Evolutionary conservation across 2,888 invertebrate genomes (phyloP).

Genomic region (Eustalomyia histrio): DNA sequence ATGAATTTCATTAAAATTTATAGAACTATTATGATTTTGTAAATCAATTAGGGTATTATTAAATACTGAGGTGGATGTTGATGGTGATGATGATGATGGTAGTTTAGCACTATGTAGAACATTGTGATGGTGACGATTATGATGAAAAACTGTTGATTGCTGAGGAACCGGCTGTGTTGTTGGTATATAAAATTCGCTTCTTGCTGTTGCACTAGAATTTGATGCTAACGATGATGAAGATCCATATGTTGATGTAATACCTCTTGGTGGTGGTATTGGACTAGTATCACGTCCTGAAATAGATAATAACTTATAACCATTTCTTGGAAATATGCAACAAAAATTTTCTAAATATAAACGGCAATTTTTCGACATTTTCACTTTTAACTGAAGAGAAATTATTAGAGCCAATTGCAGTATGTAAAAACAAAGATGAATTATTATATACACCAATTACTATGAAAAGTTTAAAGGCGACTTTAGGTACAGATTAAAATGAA

Average conservation of each 20-base stretch:
- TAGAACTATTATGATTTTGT: conserved; percentile 60
- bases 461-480: conserved; percentile 37
- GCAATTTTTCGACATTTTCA: conserved; percentile 49
- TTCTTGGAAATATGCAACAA: conserved; percentile 66
- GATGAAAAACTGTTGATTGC: conserved; percentile 32
- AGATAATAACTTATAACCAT: conserved; percentile 67
- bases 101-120: conserved; percentile 58
- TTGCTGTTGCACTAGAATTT: conserved; percentile 37
- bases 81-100: conserved; percentile 56
- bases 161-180: conserved; percentile 44
- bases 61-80: conserved; percentile 56
- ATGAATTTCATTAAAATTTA: conserved; percentile 71
- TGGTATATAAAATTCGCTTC: conserved; percentile 64
- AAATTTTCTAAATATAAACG: conserved; percentile 54
- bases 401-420: not conserved
- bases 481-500: conserved; percentile 34
- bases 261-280: conserved; percentile 64
- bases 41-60: conserved; percentile 50
- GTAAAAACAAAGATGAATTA: not conserved
- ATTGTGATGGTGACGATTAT: conserved; percentile 25
- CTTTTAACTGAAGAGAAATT: not conserved
- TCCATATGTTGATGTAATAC: conserved; percentile 46
- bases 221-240: conserved; percentile 49
- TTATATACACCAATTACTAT: conserved; percentile 15
- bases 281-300: conserved; percentile 70